Percentiles rank a stretch among this genome's conserved stretches.
Evolutionary conservation across 2,113 vertebrate species (phyloP).

Genomic region (Bagarius yarrelli): DNA sequence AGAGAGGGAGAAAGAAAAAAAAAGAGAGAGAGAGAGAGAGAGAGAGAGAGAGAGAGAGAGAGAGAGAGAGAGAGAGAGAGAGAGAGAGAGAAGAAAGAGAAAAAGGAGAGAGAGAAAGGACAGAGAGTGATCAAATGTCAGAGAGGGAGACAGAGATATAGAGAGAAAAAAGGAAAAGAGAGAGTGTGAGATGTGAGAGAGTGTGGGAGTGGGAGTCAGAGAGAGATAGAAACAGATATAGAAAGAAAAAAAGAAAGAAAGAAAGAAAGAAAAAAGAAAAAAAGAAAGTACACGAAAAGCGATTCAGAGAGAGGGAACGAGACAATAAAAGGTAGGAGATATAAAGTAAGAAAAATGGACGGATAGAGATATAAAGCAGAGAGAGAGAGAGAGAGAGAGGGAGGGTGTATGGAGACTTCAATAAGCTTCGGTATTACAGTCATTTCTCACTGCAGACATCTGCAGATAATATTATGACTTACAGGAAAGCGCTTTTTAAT

Average conservation of each 20-base stretch:
- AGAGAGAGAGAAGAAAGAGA: constrained; percentile 1
- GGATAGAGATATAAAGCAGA: background rate
- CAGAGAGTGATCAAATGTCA: background rate
- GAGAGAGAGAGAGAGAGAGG: constrained; percentile 5
- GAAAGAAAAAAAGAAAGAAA: background rate
- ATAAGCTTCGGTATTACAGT: constrained; percentile 22
- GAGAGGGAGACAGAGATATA: background rate
- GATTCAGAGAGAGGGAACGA: constrained; percentile 1
- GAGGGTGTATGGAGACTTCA: constrained; percentile 25
- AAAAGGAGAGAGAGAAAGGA: background rate
- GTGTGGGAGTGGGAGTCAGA: background rate
- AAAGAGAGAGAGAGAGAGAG: background rate
- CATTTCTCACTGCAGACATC: background rate
- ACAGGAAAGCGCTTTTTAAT: background rate
- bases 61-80: background rate
- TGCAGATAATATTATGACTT: background rate
- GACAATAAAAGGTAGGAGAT: background rate
- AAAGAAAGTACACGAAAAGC: background rate
- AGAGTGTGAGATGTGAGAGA: background rate
- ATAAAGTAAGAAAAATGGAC: constrained; percentile 4
- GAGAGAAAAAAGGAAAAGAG: background rate
- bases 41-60: background rate
- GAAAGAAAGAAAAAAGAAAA: background rate
- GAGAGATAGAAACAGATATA: constrained; percentile 12
- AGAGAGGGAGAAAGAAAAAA: constrained; percentile 1